Percentiles rank a stretch among this genome's conserved stretches.
phyloP scores from a whole-genome alignment of 2,888 invertebrate genomes.

The Deroplatys truncata region DNA sequence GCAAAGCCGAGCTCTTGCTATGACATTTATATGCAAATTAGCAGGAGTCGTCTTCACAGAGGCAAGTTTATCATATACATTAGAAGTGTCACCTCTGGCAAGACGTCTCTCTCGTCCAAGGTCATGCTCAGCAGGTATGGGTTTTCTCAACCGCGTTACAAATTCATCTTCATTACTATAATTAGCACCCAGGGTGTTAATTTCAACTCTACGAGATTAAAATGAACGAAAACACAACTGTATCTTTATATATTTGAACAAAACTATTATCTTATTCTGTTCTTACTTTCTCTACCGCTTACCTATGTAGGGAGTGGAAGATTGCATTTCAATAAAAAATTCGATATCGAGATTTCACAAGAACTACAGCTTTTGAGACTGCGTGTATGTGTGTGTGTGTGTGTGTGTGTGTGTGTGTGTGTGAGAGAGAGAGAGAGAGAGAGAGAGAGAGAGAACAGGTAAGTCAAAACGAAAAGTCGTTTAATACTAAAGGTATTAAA shows the following conservation, averaged over 20 bases:
- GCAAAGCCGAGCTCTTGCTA: neutral
- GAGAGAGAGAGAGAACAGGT: too few relatives aligned
- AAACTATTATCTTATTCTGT: too few relatives aligned
- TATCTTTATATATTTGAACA: neutral
- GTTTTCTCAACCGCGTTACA: neutral
- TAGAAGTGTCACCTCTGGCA: neutral
- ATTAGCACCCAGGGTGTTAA: neutral
- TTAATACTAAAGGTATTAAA: too few relatives aligned
- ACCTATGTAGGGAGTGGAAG: fast-evolving
- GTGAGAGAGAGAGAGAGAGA: too few relatives aligned
- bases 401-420: too few relatives aligned
- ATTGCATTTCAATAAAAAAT: too few relatives aligned
- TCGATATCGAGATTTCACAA: too few relatives aligned
- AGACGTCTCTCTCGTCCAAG: neutral
- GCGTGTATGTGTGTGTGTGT: too few relatives aligned
- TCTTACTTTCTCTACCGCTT: too few relatives aligned
- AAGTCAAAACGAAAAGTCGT: too few relatives aligned
- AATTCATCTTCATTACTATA: neutral
- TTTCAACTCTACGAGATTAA: neutral
- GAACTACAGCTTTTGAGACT: too few relatives aligned
- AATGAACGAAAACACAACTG: neutral
- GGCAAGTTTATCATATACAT: neutral
- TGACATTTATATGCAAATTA: neutral
- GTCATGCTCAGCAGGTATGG: neutral
- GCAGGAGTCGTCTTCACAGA: neutral